Conservation (phyloP, 2,113 vertebrate genomes). For the Mus musculus region DNA sequence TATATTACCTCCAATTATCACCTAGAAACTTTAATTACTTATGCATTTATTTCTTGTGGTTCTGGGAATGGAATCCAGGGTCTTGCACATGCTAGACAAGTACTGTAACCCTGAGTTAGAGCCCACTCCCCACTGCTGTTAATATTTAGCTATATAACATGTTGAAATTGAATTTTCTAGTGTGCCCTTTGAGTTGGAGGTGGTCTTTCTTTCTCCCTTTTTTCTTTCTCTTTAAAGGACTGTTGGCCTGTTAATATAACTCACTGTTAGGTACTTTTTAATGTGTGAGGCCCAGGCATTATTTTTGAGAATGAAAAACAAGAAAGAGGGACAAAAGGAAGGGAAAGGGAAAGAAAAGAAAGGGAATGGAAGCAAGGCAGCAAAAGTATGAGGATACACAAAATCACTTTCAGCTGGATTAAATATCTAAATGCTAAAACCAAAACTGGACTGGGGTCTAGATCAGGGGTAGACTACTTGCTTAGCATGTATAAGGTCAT, state of each 20-base stretch:
- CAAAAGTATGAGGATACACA: neutral
- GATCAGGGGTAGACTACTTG: neutral
- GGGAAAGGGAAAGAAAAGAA: neutral
- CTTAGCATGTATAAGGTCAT: neutral
- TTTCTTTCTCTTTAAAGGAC: neutral
- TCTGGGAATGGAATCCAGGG: neutral
- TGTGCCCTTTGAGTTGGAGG: neutral
- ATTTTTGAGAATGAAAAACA: neutral
- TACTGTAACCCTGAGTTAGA: neutral
- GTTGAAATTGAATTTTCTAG: neutral
- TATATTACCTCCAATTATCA: neutral
- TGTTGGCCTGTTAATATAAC: neutral
- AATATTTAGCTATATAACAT: neutral
- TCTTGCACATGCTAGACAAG: neutral
- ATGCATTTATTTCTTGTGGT: neutral
- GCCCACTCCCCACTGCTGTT: neutral
- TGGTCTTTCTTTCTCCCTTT: neutral
- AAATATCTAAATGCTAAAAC: neutral
- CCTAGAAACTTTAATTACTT: neutral
- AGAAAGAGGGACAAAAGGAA: too few species aligned
- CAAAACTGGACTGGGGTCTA: neutral
- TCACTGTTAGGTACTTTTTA: neutral
- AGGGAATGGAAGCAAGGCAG: neutral
- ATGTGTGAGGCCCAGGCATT: neutral
- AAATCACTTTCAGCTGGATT: neutral